Evolutionary conservation across 2,888 invertebrate species (phyloP), one percentile per base, ranked within the genome.

Genomic region (Netelia fuscicornis): DNA sequence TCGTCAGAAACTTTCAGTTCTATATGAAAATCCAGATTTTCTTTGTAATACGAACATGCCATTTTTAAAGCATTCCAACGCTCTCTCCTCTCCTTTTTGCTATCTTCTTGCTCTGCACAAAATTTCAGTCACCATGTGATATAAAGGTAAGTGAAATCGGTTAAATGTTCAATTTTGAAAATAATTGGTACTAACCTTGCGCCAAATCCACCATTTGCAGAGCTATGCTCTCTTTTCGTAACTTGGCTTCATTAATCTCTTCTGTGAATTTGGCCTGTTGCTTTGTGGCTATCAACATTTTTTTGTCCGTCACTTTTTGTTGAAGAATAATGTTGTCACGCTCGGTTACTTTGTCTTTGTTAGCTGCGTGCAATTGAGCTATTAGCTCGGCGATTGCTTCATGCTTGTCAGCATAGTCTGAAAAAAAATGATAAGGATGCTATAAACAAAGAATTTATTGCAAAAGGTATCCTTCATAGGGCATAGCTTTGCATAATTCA

Each of bases 121-220:
- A 44, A 71, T 23, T 13, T 67, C 5, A 65, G 44, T 54, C 20
- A 20, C 9, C 56, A 13, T 48, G 48, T n/a, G 56, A 25, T 25
- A 13, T 11, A 44, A 17, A 62, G 8, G 42, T 2, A 42, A 37
- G 17, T 0, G 13, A 52, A 17, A 58, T 13, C 17, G 9, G 23
- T 42, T 13, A 10, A 70, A 44, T 23, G 54, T 5, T 52, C 52
- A 23, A 37, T 42, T 10, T 5, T 3, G 52, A 3, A 64, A 54
- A 58, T 25, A 64, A 52, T 2, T 13, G 9, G 2, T 17, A 86
- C 44, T 75, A 87, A 92, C 93, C 91, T 80, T 89, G 85, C 5
- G 89, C 71, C n/a, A 91, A 86, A 30, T 92, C 92, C 2, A 92
- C 87, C 67, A 91, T 87, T 79, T 92, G 89, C 2, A 92, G 17